Percentiles rank a stretch among this genome's conserved stretches.
Evolutionary conservation across 1,140 invertebrate genomes (phyloP).

Genomic region (Augochlora pura): DNA sequence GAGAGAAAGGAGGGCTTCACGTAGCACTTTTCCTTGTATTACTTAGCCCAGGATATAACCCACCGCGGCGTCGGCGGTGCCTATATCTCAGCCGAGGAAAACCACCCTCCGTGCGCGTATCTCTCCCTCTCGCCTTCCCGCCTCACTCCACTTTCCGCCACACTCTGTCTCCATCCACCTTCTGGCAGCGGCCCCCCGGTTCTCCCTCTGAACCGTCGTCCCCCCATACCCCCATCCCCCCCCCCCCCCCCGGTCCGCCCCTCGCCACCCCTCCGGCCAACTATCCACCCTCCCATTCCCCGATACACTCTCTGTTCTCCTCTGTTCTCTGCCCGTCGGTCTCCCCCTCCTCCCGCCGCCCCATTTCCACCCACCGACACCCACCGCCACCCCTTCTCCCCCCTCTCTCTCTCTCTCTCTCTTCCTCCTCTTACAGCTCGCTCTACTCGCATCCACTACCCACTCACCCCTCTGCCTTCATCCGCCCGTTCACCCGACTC

Average conservation of each 20-base stretch:
- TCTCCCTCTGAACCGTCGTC: conserved; percentile 45
- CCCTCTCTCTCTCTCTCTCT: conserved; percentile 52
- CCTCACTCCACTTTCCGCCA: conserved; percentile 43
- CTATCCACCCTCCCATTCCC: conserved; percentile 65
- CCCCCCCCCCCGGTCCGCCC: conserved; percentile 66
- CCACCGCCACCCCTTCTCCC: conserved; percentile 28
- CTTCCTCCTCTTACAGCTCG: conserved; percentile 1
- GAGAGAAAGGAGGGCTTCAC: conserved; percentile 50
- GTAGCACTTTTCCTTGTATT: conserved; percentile 78
- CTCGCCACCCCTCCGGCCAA: conserved; percentile 31
- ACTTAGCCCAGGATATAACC: conserved; percentile 76
- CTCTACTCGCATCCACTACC: conserved; percentile 56
- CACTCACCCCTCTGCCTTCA: conserved; percentile 46
- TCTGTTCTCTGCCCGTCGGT: conserved; percentile 61
- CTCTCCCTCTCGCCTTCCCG: conserved; percentile 62
- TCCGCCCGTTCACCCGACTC: conserved; percentile 52
- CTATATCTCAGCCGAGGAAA: conserved; percentile 76
- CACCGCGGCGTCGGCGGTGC: conserved; percentile 67
- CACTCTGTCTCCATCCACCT: conserved; percentile 57
- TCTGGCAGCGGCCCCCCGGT: conserved; percentile 62
- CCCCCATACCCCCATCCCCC: conserved; percentile 48
- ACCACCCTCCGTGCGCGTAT: conserved; percentile 76
- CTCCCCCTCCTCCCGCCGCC: conserved; percentile 28
- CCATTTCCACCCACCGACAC: conserved; percentile 55
- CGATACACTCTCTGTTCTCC: conserved; percentile 76